Base-by-base conservation (phyloP, 1,140 invertebrate species). In the Drosophila varians region DNA sequence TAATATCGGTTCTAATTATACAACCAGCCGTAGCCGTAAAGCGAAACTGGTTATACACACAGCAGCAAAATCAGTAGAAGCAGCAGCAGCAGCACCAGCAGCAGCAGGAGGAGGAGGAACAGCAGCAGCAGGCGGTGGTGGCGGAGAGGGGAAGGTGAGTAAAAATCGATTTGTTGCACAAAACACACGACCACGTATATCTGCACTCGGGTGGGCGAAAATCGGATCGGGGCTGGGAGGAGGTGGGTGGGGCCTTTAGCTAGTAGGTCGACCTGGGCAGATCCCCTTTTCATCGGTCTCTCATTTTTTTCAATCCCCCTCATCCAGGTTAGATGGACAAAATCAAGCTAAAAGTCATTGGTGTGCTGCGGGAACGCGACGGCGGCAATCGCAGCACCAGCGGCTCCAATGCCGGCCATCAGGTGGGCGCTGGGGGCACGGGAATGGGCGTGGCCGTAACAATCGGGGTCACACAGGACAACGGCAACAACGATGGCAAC, bases 111-210 rank as follows among this genome's bases (percentile, higher is more conserved):
- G 38, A 11, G 38, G 38, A 54, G 62, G 73, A 78, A 53, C 61
- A 74, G 53, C 42, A 38, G 52, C 38, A 55, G 53, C 42, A 38
- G 36, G 36, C n/a, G 36, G 36, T 38, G 36, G 36, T 14, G 12
- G 36, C 11, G 36, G 36, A 14, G 58, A 28, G 46, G 77, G 73
- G 74, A 88, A 77, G 80, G 82, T 86, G 74, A 87, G 82, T 86
- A 87, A 87, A 86, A 87, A 87, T 87, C 82, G 82, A 87, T 87
- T 88, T 87, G 82, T 87, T 87, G 82, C 82, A 86, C 82, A 86
- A 86, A 82, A 45, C 61, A 68, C 57, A 82, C 69, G 80, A 73
- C 43, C 64, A 68, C 65, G 52, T 45, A 16, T 19, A 47, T 66
- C 77, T 80, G 78, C 55, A 77, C 57, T 34, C 66, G 68, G 74